These are phyloP conservation scores for Calliopsis andreniformis DNA, from an alignment of 1,140 invertebrate species.

Conservation along the genomic window DNA sequence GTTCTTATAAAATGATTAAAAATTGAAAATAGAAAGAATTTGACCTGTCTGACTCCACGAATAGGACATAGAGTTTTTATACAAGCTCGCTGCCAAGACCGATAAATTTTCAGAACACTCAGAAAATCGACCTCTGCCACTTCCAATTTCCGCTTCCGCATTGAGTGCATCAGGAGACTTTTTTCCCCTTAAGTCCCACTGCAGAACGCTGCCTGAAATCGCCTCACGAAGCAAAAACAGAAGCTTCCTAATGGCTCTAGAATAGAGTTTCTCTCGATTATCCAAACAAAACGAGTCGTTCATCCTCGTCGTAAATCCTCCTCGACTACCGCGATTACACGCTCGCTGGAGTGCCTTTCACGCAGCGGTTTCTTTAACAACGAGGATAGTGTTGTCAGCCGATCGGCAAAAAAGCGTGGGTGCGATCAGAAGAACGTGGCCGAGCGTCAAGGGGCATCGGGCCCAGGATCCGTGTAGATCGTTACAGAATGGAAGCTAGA, in stretches of 20 bases:
- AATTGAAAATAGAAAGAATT: too few relatives aligned
- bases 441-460: constrained; percentile 9
- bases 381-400: background rate
- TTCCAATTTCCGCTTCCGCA: too few relatives aligned
- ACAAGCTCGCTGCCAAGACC: too few relatives aligned
- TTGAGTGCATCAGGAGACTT: too few relatives aligned
- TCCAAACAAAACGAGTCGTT: too few relatives aligned
- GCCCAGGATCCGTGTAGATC: constrained; percentile 51
- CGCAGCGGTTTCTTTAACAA: background rate
- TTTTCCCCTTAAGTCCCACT: too few relatives aligned
- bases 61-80: too few relatives aligned
- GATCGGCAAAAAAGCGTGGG: background rate
- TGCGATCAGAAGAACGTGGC: constrained; percentile 24
- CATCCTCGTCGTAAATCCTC: background rate
- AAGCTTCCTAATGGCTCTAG: background rate
- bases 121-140: too few relatives aligned
- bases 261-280: background rate
- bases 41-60: too few relatives aligned
- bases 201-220: background rate
- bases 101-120: too few relatives aligned
- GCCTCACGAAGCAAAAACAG: background rate
- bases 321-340: background rate
- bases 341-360: background rate
- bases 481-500: constrained; percentile 71
- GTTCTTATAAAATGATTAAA: too few relatives aligned